A percentile compares a stretch with the other conserved stretches of the same genome.
Evolutionary conservation across 2,888 invertebrate species (phyloP).

Genomic region (Cepaea hortensis): DNA sequence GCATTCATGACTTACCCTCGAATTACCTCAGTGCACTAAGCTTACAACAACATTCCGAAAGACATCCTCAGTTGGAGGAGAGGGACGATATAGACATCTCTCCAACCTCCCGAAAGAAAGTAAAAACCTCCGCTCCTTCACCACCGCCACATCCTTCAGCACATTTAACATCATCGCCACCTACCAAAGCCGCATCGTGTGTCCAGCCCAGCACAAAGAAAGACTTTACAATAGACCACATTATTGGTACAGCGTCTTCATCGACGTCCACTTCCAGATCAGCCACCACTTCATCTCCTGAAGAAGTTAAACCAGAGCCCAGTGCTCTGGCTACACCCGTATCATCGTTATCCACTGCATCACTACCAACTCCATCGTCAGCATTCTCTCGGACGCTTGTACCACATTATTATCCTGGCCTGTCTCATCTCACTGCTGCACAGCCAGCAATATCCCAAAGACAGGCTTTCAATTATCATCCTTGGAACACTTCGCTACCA

Average conservation of each 20-base stretch:
- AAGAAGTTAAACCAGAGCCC: background rate
- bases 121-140: constrained; percentile 6
- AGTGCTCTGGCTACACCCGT: constrained; percentile 27
- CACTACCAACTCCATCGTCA: constrained; percentile 23
- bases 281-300: constrained; percentile 7
- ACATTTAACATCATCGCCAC: constrained; percentile 38
- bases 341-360: background rate
- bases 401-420: too few species aligned
- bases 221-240: constrained; percentile 80
- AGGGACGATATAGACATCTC: background rate
- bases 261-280: constrained; percentile 12
- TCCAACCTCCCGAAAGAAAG: background rate
- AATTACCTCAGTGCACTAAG: background rate
- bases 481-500: constrained; percentile 42
- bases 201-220: constrained; percentile 48
- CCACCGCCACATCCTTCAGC: constrained; percentile 68
- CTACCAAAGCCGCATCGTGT: constrained; percentile 15
- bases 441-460: background rate
- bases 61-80: constrained; percentile 25
- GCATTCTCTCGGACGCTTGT: background rate
- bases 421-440: background rate
- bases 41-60: constrained; percentile 23
- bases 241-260: constrained; percentile 77
- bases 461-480: background rate
- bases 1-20: background rate